A percentile compares a stretch with the other conserved stretches of the same genome.
Conservation (phyloP, 2,888 invertebrate species). For the Stenchaetothrips biformis region DNA sequence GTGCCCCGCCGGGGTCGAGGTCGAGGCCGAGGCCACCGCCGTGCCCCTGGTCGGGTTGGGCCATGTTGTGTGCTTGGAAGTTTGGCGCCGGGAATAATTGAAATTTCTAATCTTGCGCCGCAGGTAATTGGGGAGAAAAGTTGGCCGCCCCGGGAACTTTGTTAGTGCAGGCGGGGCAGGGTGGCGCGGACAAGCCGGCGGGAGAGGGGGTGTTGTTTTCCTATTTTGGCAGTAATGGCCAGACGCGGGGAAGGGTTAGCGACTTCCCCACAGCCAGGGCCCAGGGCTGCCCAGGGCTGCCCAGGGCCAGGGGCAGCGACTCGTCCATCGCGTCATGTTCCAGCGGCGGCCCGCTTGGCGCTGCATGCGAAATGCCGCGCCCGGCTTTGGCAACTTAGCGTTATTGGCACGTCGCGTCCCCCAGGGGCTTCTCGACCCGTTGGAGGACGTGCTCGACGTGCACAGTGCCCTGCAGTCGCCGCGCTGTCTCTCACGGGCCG, state of each 20-base stretch:
- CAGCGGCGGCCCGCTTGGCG: neutral
- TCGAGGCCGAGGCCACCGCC: no score
- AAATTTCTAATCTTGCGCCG: conserved; percentile 19
- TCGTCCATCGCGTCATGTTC: no score
- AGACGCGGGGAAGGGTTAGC: no score
- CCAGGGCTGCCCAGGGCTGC: no score
- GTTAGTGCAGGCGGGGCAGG: neutral
- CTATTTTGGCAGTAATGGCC: neutral
- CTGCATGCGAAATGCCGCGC: neutral
- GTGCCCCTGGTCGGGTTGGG: no score
- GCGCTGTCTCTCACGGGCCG: neutral
- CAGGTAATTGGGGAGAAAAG: conserved; percentile 13
- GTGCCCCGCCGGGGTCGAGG: no score
- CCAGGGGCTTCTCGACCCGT: neutral
- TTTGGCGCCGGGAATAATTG: conserved; percentile 13
- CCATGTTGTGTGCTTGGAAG: conserved; percentile 7
- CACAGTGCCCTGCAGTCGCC: neutral
- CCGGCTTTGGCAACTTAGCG: neutral
- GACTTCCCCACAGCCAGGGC: no score
- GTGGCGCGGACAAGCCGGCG: neutral
- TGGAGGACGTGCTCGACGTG: neutral
- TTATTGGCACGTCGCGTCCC: neutral
- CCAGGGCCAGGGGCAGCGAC: no score
- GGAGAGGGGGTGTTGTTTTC: neutral
- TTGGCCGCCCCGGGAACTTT: neutral